Percentiles rank a stretch among this genome's conserved stretches.
phyloP scores from a whole-genome alignment of 2,888 invertebrate species.

The Melinopterus prodromus region DNA sequence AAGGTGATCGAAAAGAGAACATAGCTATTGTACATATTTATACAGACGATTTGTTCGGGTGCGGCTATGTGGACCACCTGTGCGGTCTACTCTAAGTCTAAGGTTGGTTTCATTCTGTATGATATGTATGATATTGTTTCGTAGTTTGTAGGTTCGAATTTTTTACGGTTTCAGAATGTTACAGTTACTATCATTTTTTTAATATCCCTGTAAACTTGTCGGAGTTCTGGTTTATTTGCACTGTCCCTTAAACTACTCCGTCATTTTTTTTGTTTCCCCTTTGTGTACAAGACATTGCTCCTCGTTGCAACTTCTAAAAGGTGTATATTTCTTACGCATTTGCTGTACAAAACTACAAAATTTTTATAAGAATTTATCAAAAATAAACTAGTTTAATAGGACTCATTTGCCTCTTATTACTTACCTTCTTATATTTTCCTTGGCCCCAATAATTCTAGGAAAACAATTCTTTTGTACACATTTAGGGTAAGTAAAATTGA shows the following conservation, averaged over 20 bases:
- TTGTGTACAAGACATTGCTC: background rate
- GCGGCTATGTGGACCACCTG: background rate
- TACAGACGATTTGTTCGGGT: background rate
- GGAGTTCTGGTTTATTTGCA: no score
- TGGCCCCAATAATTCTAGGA: no score
- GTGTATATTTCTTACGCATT: background rate
- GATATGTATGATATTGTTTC: background rate
- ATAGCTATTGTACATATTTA: background rate
- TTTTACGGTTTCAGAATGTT: background rate
- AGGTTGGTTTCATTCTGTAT: background rate
- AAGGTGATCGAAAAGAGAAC: background rate
- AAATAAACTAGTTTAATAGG: background rate
- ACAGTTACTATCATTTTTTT: background rate
- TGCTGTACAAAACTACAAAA: background rate
- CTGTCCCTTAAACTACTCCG: background rate
- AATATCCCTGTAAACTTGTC: background rate
- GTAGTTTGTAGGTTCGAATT: background rate
- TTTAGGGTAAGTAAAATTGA: no score
- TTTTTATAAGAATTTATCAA: constrained; percentile 4
- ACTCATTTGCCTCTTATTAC: background rate
- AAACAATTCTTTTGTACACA: no score
- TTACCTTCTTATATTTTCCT: background rate
- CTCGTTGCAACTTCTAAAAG: background rate
- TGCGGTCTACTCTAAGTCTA: background rate
- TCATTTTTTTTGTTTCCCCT: background rate